Evolutionary conservation across 2,113 vertebrate genomes (phyloP), one percentile per base, ranked within the genome.

Genomic region (Chaenocephalus aceratus): DNA sequence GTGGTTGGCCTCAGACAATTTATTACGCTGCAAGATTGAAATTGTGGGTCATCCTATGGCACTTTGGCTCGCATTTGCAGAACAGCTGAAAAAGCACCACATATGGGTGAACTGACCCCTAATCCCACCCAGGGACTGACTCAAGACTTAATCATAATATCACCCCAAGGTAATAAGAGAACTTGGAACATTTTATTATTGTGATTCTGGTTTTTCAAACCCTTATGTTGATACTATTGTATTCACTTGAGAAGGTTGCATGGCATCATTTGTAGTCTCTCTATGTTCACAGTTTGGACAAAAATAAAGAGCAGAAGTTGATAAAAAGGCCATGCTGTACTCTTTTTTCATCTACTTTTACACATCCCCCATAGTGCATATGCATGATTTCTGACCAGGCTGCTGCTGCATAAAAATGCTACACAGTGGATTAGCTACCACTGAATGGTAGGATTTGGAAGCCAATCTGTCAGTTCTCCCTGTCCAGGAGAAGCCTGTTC

Each of bases 391-490:
- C 80, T 81, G 87, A 89, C 87, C 72, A 64, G 58, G 56, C 83
- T 71, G 76, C 72, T 70, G 75, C 74, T 69, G 82, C 72, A 86
- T 80, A 84, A 90, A 88, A 89, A 92, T 91, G 56, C 88, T 78
- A 88, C 84, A 84, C 80, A 85, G 85, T 81, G 90, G 90, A 93
- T 93, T 89, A 90, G 83, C 88, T 72, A 65, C 75, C 79, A 65
- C 74, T 92, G 91, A 94, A 92, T 90, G 84, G 80, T 82, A 80
- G 92, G 83, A 93, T 93, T 89, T 93, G 89, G 86, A 80, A 92
- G 58, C 69, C 90, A 83, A 82, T 90, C 89, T 91, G 91, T 91
- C 91, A 91, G 91, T 89, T 91, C 84, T 71, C 77, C 87, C 75
- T 74, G 89, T 92, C 85, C 89, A 87, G 75, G 81, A 91, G 86